phyloP scores from a whole-genome alignment of 2,888 invertebrate genomes.

The Drosophila borborema region DNA sequence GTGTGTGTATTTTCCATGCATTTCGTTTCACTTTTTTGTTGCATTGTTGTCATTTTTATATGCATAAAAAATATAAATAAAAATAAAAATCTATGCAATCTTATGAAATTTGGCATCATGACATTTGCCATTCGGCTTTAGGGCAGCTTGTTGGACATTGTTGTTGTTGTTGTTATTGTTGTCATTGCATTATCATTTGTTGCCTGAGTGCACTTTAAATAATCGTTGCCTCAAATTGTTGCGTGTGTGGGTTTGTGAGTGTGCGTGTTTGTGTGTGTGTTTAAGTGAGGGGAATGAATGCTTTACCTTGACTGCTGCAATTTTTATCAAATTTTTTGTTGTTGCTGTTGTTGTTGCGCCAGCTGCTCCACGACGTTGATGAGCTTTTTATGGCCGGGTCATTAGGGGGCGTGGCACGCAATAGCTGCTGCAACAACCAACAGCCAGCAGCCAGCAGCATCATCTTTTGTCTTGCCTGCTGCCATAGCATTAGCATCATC shows the following conservation, averaged over 20 bases:
- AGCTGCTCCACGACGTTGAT: constrained; percentile 71
- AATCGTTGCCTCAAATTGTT: constrained; percentile 77
- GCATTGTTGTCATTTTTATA: constrained; percentile 11
- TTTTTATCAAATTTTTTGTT: constrained; percentile 73
- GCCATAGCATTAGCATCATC: constrained; percentile 42
- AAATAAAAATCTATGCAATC: constrained; percentile 46
- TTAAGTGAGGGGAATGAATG: neutral
- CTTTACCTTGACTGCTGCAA: constrained; percentile 64
- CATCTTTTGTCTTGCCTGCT: constrained; percentile 59
- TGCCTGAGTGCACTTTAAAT: constrained; percentile 77
- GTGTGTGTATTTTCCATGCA: constrained; percentile 7
- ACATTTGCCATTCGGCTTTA: constrained; percentile 57
- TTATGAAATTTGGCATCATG: constrained; percentile 71
- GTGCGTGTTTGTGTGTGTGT: constrained; percentile 6
- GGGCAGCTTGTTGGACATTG: constrained; percentile 43
- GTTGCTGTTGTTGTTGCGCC: constrained; percentile 32
- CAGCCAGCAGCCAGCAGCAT: neutral
- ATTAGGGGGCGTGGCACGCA: constrained; percentile 75
- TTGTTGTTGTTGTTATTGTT: constrained; percentile 37
- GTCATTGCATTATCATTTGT: constrained; percentile 74
- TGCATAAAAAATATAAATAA: neutral
- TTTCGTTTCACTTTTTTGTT: constrained; percentile 15
- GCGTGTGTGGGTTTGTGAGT: constrained; percentile 24
- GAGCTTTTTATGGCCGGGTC: constrained; percentile 76
- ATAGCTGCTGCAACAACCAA: constrained; percentile 20